Evolutionary conservation across 2,797 vertebrate genomes (phyloP), one percentile per base, ranked within the genome.

Genomic region (Acipenser transmontanus): DNA sequence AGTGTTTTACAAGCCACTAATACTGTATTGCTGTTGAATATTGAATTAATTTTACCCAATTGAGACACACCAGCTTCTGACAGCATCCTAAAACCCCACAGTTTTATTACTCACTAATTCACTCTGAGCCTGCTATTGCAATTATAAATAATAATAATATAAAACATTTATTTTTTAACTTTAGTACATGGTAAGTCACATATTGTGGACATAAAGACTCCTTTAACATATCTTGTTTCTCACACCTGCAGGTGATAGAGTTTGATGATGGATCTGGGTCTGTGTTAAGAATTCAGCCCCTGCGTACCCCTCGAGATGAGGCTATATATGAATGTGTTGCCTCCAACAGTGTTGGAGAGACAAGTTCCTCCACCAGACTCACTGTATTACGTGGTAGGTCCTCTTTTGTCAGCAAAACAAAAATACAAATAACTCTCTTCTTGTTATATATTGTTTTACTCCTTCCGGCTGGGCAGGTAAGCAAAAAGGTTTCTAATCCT

Each of bases 251-350:
- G 97, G 96, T 99, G 88, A 99, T 99, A 84, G 97, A 99, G 81
- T 98, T 99, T 83, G 96, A 98, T 64, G 97, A 98, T 80, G 97
- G 97, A 81, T 98, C 96, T 84, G 97, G 97, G 78, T 98, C 97
- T 61, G 97, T 99, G 76, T 91, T 99, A 75, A 93, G 97, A 93
- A 99, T 99, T 88, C 96, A 99, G 73, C 97, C 97, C 1, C 85
- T 99, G 70, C 92, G 97, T 73, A 98, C 97, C 6, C 96, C 96
- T 49, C 87, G 97, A 74, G 97, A 99, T 52, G 97, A 98, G 92
- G 96, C 95, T 87, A 98, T 97, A 87, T 99, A 98, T 62, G 97
- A 99, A 80, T 99, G 97, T 67, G 94, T 98, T 71, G 97, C 97
- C 87, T 96, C 94, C 71, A 99, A 99, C 80, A 97, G 87, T 70